Base-by-base conservation (phyloP, 2,113 vertebrate species). In the Barbus barbus region DNA sequence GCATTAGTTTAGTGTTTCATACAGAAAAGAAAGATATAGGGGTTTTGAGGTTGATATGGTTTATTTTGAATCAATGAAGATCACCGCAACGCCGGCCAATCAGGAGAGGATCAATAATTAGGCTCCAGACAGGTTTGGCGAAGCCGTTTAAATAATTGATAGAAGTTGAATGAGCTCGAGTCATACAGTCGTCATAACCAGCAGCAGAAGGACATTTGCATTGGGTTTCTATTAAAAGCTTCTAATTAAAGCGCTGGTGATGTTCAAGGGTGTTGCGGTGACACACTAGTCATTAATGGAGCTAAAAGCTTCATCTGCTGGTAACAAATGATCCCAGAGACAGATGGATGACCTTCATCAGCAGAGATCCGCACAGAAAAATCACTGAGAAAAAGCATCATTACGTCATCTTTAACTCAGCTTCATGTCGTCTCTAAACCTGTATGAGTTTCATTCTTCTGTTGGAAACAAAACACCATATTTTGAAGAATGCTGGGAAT, bases 131-230 rank as follows among this genome's bases (percentile, higher is more conserved):
- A 93, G 93, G 91, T 94, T 92, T 91, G 92, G 89, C 92, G 92
- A 76, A 89, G 91, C 89, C 81, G 84, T 90, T 91, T 95, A 92
- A 94, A 95, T 95, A 95, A 95, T 95, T 93, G 89, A 95, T 87
- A 71, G 77, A 81, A 41, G 63, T 89, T 90, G 93, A 89, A 90
- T 88, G 84, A 89, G 89, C 87, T 79, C 77, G 92, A 93, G 93
- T 90, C 91, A 90, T 90, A 67, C 88, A 91, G 84, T 93, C 90
- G 86, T 94, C 93, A 94, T 92, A 94, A 93, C 91, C 92, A 87
- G 86, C 44, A 86, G 86, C 44, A 86, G 91, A 93, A 92, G 92
- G 91, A 91, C 92, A 83, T 38, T 22, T 83, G 93, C 88, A 83
- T 94, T 86, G 0, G 73, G 86, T 94, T 94, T 88, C 94, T 84